Evolutionary conservation across 64 coral and sea anemone genomes (phyloP).

Genomic region (Stichodactyla helianthus): DNA sequence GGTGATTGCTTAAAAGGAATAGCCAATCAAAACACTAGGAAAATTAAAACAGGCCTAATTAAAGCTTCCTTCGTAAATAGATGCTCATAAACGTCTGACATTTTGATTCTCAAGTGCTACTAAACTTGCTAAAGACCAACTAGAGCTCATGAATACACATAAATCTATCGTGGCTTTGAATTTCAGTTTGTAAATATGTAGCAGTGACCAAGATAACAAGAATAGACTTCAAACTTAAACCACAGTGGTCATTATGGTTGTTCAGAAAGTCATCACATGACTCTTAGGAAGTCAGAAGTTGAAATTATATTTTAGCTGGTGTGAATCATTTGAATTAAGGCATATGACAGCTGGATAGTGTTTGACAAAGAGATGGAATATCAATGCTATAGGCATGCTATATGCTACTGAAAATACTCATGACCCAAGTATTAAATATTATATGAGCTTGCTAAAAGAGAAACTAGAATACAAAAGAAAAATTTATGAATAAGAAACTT

Average conservation of each 20-base stretch:
- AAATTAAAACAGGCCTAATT: constrained; percentile 6
- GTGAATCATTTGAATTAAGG: neutral
- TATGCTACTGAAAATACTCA: neutral
- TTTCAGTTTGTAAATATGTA: neutral
- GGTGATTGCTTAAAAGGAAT: neutral
- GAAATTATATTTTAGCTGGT: neutral
- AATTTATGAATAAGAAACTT: neutral
- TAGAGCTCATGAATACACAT: neutral
- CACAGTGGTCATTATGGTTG: neutral
- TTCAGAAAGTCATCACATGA: neutral
- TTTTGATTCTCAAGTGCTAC: neutral
- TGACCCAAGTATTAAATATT: neutral
- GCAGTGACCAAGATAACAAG: neutral
- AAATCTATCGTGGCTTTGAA: neutral
- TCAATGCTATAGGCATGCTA: neutral
- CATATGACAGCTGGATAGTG: neutral
- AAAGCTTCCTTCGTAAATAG: constrained; percentile 7
- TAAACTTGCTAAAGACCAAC: neutral
- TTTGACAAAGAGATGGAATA: neutral
- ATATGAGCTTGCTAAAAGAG: neutral
- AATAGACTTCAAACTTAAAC: neutral
- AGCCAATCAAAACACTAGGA: neutral
- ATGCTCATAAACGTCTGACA: neutral
- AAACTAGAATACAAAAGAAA: neutral
- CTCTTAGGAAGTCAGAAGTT: neutral